Evolutionary conservation across 2,888 invertebrate species (phyloP).

Genomic region (Glyphotaelius pellucidus): DNA sequence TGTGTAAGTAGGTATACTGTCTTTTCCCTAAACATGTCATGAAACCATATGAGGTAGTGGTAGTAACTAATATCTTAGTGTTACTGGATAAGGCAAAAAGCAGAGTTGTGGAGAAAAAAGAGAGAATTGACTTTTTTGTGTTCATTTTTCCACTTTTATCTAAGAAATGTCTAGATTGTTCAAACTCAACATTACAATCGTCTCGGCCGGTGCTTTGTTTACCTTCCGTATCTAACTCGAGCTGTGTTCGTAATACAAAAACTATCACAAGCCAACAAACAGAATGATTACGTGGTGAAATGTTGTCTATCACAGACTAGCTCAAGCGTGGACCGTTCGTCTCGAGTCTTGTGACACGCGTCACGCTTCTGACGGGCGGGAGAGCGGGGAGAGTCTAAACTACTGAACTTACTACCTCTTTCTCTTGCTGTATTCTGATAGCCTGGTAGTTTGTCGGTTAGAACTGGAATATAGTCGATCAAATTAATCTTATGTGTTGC

Average conservation of each 20-base stretch:
- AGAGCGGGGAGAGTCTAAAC: no score
- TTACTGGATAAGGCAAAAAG: no score
- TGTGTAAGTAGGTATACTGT: no score
- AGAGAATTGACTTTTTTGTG: no score
- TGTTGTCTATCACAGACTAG: neutral
- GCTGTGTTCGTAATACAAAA: neutral
- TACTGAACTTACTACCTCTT: no score
- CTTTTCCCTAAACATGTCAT: no score
- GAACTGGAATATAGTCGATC: neutral
- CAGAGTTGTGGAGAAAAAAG: no score
- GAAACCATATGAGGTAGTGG: no score
- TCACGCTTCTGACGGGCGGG: no score
- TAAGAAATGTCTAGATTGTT: neutral
- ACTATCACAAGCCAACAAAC: neutral
- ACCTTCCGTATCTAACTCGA: neutral
- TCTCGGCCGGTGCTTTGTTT: neutral
- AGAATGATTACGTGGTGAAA: neutral
- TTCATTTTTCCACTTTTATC: neutral
- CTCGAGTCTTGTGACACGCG: no score
- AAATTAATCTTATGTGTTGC: neutral
- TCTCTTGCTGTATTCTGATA: no score
- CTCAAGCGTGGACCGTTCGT: neutral
- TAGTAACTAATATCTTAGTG: no score
- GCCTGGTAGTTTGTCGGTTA: neutral
- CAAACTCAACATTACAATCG: neutral